Evolutionary conservation across 2,113 vertebrate genomes (phyloP), one percentile per base, ranked within the genome.

Genomic region (Triplophysa tibetana): DNA sequence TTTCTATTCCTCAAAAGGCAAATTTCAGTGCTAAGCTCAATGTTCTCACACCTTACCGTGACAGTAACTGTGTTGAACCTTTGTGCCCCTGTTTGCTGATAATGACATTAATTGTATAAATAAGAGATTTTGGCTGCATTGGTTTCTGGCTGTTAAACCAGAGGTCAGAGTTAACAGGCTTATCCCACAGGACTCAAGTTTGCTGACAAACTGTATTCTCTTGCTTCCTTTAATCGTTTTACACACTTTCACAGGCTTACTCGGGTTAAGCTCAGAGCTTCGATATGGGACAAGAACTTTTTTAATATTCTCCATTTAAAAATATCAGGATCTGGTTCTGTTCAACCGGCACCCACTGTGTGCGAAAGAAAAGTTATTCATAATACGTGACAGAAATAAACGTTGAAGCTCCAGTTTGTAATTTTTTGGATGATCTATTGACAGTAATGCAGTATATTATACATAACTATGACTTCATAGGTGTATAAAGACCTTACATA

Each of bases 171-270:
- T 48, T 75, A 81, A 81, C 38, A 60, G 19, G 70, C 54, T 75
- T 81, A 75, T 61, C 70, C 24, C n/a, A 64, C 24, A 0, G 11
- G 45, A 65, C 61, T 64, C 45, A n/a, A 67, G 38, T 14, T 48
- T 41, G 79, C 63, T 75, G 70, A 75, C 64, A 41, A 58, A 19
- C 54, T 56, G 70, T 33, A 60, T 75, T 75, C 52, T 60, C 23
- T 67, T 70, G 45, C 54, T 38, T 38, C 13, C n/a, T 75, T 75
- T 68, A 75, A 75, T 75, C 69, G 33, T 79, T 79, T 70, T 82
- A 75, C 70, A 81, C 78, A 61, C 61, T 75, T 81, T 33, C 56
- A 75, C 54, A 48, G 24, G 79, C 72, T 75, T 75, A 81, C 23
- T 54, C 21, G 65, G 72, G 66, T 76, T 83, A 65, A 19, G 61